Conservation (phyloP, 2,113 vertebrate species). For the Mohoua ochrocephala region DNA sequence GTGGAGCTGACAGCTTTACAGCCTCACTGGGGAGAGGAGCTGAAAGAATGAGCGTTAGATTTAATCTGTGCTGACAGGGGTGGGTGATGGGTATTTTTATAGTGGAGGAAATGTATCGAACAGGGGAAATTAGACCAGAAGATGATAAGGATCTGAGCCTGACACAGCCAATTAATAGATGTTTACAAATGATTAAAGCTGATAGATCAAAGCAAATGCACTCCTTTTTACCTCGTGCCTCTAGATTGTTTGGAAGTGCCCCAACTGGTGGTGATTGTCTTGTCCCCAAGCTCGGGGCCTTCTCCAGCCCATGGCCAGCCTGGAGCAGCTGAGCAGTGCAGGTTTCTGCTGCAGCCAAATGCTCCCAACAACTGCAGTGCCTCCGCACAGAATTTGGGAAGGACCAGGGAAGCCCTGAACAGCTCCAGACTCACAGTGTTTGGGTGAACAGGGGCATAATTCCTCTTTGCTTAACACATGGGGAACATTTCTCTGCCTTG, state of each 20-base stretch:
- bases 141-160: constrained; percentile 82
- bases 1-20: constrained; percentile 74
- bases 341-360: not conserved
- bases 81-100: constrained; percentile 74
- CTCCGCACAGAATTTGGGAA: not conserved
- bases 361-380: not conserved
- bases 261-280: not conserved
- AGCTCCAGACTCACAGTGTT: not conserved
- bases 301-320: not conserved
- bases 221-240: constrained; percentile 45
- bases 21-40: constrained; percentile 55
- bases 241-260: constrained; percentile 10
- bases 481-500: not conserved
- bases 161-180: constrained; percentile 89
- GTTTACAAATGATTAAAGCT: constrained; percentile 82
- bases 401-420: not conserved
- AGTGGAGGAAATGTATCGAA: constrained; percentile 71
- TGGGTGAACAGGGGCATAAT: not conserved
- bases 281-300: not conserved
- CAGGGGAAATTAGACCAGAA: constrained; percentile 73
- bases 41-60: constrained; percentile 68
- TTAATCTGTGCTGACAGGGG: constrained; percentile 73
- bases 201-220: constrained; percentile 76
- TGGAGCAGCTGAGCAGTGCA: not conserved
- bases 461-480: not conserved